phyloP scores from a whole-genome alignment of 2,113 vertebrate genomes.

The Hydrochoerus hydrochaeris region DNA sequence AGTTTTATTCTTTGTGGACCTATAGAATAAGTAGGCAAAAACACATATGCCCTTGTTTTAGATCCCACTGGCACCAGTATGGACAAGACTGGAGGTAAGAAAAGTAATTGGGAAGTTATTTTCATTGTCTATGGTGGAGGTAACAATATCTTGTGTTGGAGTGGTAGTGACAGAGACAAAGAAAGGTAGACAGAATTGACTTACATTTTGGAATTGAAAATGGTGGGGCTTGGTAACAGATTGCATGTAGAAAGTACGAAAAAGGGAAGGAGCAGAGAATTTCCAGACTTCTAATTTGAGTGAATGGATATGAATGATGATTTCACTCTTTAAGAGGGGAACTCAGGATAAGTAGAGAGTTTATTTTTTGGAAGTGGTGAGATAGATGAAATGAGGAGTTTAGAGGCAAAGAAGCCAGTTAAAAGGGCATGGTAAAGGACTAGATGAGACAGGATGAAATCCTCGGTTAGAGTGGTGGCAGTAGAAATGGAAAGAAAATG shows the following conservation, averaged over 20 bases:
- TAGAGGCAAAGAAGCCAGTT: constrained; percentile 39
- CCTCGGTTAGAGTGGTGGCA: not conserved
- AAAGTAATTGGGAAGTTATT: constrained; percentile 6
- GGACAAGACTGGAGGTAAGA: not conserved
- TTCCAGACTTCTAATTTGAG: constrained; percentile 35
- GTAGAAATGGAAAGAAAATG: constrained; percentile 37
- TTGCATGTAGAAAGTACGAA: not conserved
- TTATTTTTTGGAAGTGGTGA: not conserved
- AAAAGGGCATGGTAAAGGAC: not conserved
- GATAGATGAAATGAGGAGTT: not conserved
- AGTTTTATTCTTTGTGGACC: constrained; percentile 35
- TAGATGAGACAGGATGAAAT: not conserved
- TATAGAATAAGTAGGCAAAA: constrained; percentile 20
- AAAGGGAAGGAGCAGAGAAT: not conserved
- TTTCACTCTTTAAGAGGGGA: not conserved
- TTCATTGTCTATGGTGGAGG: not conserved
- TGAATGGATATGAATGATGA: constrained; percentile 17
- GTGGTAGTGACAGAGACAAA: not conserved
- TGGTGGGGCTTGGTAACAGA: not conserved
- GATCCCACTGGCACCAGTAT: not conserved
- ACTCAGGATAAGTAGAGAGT: not conserved
- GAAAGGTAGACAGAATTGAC: not conserved
- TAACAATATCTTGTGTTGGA: not conserved
- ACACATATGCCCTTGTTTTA: not conserved
- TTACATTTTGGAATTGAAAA: constrained; percentile 19